A percentile compares a stretch with the other conserved stretches of the same genome.
These are phyloP conservation scores for Drosophila burlai DNA, from an alignment of 1,140 invertebrate genomes.

Conservation along the genomic window DNA sequence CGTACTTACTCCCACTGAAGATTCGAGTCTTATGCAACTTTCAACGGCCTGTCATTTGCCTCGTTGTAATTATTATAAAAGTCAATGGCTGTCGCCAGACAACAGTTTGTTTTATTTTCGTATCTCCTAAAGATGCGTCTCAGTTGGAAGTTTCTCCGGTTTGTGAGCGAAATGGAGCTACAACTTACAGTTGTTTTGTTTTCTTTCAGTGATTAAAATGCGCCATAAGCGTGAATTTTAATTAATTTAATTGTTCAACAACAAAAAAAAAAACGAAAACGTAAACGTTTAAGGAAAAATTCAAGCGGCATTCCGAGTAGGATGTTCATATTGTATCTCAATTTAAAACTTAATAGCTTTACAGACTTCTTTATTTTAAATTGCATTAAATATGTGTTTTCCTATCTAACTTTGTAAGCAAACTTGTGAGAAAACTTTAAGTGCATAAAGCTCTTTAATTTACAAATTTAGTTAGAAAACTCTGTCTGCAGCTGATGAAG, in stretches of 20 bases:
- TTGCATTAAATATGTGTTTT: not conserved
- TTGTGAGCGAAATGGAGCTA: slow-evolving; percentile 46
- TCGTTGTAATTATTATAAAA: slow-evolving; percentile 22
- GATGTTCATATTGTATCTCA: not conserved
- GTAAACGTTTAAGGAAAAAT: slow-evolving; percentile 47
- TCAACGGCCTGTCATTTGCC: slow-evolving; percentile 11
- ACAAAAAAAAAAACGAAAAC: slow-evolving; percentile 25
- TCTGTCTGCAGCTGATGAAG: not conserved
- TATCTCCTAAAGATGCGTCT: slow-evolving; percentile 47
- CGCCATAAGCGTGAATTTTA: slow-evolving; percentile 77
- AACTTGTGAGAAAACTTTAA: not conserved
- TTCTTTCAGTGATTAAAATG: slow-evolving; percentile 69
- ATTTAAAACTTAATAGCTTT: not conserved
- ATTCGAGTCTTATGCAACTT: slow-evolving; percentile 17
- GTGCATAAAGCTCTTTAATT: not conserved
- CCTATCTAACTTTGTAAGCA: not conserved
- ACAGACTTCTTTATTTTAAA: too few relatives aligned
- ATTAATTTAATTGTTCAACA: slow-evolving; percentile 69
- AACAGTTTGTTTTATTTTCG: slow-evolving; percentile 3
- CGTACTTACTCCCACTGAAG: not conserved
- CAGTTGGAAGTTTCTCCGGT: slow-evolving; percentile 51
- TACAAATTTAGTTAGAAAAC: not conserved
- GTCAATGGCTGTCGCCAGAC: slow-evolving; percentile 15
- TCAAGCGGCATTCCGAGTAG: slow-evolving; percentile 19
- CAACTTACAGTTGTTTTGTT: slow-evolving; percentile 32